Evolutionary conservation across 2,113 vertebrate genomes (phyloP).

Genomic region (Ictalurus punctatus): DNA sequence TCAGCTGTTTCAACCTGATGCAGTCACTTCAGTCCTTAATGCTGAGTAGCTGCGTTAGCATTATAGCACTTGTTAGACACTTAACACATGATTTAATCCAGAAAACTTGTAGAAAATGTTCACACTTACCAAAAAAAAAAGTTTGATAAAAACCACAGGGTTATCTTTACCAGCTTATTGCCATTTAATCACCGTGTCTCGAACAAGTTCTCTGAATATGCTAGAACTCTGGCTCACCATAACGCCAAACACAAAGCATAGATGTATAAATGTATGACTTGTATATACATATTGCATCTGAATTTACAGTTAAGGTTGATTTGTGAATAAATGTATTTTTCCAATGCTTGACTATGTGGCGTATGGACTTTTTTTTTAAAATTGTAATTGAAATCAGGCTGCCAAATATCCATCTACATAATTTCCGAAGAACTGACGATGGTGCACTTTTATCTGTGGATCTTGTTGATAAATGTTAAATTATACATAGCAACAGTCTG

Average conservation of each 20-base stretch:
- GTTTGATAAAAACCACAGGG: neutral
- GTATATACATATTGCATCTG: conserved; percentile 55
- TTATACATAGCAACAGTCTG: neutral
- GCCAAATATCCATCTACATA: neutral
- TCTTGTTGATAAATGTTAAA: neutral
- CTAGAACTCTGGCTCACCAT: neutral
- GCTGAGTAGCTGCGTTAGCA: neutral
- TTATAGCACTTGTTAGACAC: neutral
- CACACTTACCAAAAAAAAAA: neutral
- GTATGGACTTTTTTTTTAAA: conserved; percentile 14
- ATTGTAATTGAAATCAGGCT: neutral
- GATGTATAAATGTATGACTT: conserved; percentile 55
- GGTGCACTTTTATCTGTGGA: neutral
- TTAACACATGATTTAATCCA: neutral
- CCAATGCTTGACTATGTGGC: conserved; percentile 53
- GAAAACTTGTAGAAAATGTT: neutral
- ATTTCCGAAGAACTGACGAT: neutral
- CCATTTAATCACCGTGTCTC: conserved; percentile 10
- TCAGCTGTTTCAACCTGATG: neutral
- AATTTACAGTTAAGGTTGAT: conserved; percentile 53
- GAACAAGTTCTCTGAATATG: neutral
- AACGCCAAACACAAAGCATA: conserved; percentile 57
- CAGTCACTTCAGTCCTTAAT: neutral
- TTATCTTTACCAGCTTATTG: neutral
- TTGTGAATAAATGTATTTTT: conserved; percentile 81